Conservation (phyloP, 2,797 vertebrate species). For the Pyrocephalus nanus region DNA sequence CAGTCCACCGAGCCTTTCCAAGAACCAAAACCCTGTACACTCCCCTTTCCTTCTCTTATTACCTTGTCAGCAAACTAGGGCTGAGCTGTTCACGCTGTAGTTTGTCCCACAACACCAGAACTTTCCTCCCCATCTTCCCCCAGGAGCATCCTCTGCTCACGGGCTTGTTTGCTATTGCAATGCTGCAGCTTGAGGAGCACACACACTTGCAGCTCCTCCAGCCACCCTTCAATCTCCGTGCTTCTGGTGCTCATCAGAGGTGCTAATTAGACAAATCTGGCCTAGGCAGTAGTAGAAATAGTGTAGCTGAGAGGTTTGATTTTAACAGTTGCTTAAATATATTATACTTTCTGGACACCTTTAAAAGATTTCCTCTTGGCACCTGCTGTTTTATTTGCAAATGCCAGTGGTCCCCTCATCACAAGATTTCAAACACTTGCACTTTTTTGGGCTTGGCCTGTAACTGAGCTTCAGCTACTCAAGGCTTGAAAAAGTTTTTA, state of each 20-base stretch:
- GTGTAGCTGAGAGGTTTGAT: not conserved
- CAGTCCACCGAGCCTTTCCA: not conserved
- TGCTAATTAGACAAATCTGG: not conserved
- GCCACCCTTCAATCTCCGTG: not conserved
- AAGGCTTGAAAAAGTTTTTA: not conserved
- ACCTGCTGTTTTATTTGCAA: not conserved
- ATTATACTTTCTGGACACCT: not conserved
- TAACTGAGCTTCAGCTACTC: not conserved
- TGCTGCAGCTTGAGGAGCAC: not conserved
- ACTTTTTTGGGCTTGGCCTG: not conserved
- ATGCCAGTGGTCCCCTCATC: not conserved
- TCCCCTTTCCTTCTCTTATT: not conserved
- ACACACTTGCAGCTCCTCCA: not conserved
- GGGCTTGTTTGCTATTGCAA: not conserved
- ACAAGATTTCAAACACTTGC: not conserved
- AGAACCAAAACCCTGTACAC: accelerated
- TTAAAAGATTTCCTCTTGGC: not conserved
- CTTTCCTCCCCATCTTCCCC: not conserved
- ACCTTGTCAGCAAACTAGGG: not conserved
- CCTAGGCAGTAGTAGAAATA: not conserved
- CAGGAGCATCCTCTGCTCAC: not conserved
- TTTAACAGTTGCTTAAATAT: not conserved
- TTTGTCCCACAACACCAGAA: not conserved
- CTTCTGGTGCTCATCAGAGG: accelerated
- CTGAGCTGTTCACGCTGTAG: not conserved